These are phyloP conservation scores for Falco rusticolus DNA, from an alignment of 2,797 vertebrate species.

Conservation along the genomic window DNA sequence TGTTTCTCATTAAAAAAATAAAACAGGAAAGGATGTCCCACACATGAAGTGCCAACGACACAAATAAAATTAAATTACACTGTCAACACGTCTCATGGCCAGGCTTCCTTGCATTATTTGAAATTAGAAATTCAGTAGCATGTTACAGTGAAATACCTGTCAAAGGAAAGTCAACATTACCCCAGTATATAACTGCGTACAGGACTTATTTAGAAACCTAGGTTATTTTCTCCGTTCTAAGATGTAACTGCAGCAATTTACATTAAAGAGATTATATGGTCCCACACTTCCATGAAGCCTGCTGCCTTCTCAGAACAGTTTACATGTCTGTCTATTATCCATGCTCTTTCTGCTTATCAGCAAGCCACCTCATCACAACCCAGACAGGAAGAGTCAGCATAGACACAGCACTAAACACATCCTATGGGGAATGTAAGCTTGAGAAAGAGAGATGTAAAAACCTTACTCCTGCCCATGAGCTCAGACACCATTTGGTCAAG, in stretches of 20 bases:
- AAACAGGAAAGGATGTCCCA: slow-evolving; percentile 15
- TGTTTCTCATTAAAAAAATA: slow-evolving; percentile 36
- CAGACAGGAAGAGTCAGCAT: background rate
- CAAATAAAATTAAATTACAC: slow-evolving; percentile 65
- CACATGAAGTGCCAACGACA: slow-evolving; percentile 33
- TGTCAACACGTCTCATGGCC: background rate
- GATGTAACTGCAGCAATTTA: background rate
- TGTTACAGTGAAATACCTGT: background rate
- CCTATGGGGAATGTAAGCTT: background rate
- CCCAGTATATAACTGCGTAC: background rate
- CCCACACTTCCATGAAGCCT: fast-evolving
- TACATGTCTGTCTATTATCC: background rate
- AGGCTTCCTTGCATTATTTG: slow-evolving; percentile 8
- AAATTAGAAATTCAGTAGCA: background rate
- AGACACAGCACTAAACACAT: background rate
- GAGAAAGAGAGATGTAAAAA: background rate
- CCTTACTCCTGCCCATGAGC: background rate
- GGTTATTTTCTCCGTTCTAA: background rate
- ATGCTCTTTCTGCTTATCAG: background rate
- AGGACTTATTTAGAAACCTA: background rate
- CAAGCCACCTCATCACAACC: background rate
- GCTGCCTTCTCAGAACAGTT: background rate
- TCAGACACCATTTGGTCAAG: background rate
- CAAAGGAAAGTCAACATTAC: background rate
- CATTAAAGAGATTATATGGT: background rate